Conservation (phyloP, 2,888 invertebrate species). For the Andrena fulva region DNA sequence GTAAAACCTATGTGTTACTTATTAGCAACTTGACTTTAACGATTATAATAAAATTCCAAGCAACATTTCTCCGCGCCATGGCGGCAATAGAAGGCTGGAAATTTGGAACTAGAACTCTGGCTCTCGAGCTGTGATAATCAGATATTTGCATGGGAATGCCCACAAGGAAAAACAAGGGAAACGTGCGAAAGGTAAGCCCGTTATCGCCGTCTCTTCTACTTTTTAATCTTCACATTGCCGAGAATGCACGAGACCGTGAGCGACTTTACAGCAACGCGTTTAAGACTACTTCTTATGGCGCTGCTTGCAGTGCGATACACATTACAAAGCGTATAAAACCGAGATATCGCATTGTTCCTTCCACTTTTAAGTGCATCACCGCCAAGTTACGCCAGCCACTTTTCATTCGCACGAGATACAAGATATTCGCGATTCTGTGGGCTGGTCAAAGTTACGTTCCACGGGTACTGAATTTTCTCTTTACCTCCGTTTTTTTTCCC, state of each 20-base stretch:
- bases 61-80: not conserved
- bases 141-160: slow-evolving; percentile 8
- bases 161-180: not conserved
- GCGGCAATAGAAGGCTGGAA: not conserved
- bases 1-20: not conserved
- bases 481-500: not conserved
- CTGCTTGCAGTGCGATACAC: slow-evolving; percentile 24
- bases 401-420: slow-evolving; percentile 23
- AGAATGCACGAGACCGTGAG: not conserved
- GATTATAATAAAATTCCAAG: not conserved
- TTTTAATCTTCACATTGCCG: slow-evolving; percentile 39
- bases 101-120: not conserved
- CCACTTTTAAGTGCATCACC: slow-evolving; percentile 12
- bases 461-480: not conserved
- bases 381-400: slow-evolving; percentile 2
- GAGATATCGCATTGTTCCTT: slow-evolving; percentile 29
- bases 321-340: slow-evolving; percentile 2
- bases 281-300: slow-evolving; percentile 6
- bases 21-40: not conserved
- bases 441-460: not conserved
- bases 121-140: slow-evolving; percentile 1
- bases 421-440: not conserved
- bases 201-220: slow-evolving; percentile 31
- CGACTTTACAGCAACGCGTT: slow-evolving; percentile 38
- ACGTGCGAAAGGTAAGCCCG: slow-evolving; percentile 29